Evolutionary conservation across 2,113 vertebrate species (phyloP).

Genomic region (Carettochelys insculpta): DNA sequence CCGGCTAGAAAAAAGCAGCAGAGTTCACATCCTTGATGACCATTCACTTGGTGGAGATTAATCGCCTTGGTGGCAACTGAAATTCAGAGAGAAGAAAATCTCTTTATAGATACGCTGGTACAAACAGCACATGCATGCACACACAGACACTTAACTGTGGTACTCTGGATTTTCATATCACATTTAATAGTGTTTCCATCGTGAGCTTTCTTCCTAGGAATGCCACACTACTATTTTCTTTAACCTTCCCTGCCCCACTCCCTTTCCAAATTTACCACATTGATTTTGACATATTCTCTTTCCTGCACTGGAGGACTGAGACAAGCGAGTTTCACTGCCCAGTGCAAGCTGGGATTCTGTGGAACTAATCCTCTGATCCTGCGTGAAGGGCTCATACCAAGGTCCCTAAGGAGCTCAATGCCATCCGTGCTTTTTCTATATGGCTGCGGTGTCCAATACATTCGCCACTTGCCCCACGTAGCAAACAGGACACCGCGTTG

Average conservation of each 20-base stretch:
- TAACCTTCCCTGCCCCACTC: not conserved
- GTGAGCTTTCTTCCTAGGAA: not conserved
- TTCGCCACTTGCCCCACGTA: too few relatives aligned
- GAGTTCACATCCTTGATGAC: not conserved
- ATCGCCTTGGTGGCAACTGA: constrained; percentile 41
- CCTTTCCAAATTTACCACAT: not conserved
- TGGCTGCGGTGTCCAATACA: too few relatives aligned
- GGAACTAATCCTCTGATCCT: constrained; percentile 16
- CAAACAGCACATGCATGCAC: not conserved
- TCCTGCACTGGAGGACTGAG: not conserved
- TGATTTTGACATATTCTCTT: not conserved
- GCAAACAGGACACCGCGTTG: too few relatives aligned
- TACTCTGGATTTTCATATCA: constrained; percentile 9
- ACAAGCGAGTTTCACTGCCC: not conserved
- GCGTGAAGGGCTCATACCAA: not conserved
- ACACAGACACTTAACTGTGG: not conserved
- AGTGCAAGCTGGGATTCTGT: not conserved
- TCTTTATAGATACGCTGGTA: not conserved
- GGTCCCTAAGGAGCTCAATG: not conserved
- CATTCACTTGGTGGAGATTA: not conserved
- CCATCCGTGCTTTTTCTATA: not conserved
- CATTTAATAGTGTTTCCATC: not conserved
- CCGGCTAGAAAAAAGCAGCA: constrained; percentile 24
- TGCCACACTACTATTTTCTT: not conserved
- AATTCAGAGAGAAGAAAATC: constrained; percentile 15